Evolutionary conservation across 2,888 invertebrate genomes (phyloP).

Genomic region (Hemicrepidius hirtus): DNA sequence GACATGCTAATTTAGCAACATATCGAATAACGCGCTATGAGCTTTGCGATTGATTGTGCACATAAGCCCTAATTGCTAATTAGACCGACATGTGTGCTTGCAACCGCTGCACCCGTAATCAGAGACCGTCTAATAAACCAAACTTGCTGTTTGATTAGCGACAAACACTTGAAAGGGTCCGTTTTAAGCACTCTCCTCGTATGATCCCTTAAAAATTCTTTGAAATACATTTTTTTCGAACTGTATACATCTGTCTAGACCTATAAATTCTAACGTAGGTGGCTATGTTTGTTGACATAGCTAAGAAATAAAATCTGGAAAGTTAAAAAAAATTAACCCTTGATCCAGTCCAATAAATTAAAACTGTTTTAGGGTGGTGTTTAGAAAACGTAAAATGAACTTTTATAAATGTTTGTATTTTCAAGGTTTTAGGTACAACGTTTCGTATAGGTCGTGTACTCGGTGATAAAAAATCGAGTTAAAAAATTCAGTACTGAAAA

Average conservation of each 20-base stretch:
- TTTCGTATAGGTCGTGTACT: too few relatives aligned
- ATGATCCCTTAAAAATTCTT: not conserved
- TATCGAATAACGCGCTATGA: constrained; percentile 47
- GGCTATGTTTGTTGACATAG: constrained; percentile 22
- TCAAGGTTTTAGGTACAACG: too few relatives aligned
- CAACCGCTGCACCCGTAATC: constrained; percentile 55
- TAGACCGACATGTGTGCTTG: constrained; percentile 57
- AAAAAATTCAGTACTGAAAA: too few relatives aligned
- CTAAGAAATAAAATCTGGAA: constrained; percentile 6
- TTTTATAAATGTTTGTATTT: too few relatives aligned
- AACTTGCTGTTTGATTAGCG: constrained; percentile 27
- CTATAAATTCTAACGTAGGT: constrained; percentile 18
- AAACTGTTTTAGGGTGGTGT: constrained; percentile 1
- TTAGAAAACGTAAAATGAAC: not conserved
- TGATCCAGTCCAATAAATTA: constrained; percentile 18
- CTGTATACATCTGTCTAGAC: constrained; percentile 24
- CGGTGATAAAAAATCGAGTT: not conserved
- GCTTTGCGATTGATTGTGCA: constrained; percentile 49
- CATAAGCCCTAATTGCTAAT: constrained; percentile 56
- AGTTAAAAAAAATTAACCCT: constrained; percentile 22
- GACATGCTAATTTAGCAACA: constrained; percentile 49
- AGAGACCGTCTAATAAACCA: constrained; percentile 46
- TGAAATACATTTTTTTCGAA: constrained; percentile 7
- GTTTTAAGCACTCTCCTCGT: too few relatives aligned
- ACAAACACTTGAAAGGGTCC: not conserved